These are phyloP conservation scores for Anomalospiza imberbis DNA, from an alignment of 2,797 vertebrate species.

Conservation along the genomic window DNA sequence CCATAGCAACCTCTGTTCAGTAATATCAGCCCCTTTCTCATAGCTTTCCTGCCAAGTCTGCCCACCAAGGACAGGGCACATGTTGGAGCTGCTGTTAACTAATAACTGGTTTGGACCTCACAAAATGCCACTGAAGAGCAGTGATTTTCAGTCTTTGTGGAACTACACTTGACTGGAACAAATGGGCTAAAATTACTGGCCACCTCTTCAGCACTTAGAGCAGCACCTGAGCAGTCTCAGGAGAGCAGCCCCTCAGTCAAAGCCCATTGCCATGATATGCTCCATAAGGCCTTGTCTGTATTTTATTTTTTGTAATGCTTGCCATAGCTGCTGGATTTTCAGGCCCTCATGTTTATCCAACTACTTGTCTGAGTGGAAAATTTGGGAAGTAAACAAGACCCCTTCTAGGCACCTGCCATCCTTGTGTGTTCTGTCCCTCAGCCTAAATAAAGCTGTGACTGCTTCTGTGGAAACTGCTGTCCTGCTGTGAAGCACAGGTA, in stretches of 20 bases:
- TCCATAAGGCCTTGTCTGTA: fast-evolving
- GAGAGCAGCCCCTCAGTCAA: not conserved
- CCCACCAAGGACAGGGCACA: not conserved
- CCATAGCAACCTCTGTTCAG: not conserved
- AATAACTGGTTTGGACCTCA: not conserved
- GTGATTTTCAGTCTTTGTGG: not conserved
- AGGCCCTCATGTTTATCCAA: not conserved
- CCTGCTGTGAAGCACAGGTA: not conserved
- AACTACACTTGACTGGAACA: not conserved
- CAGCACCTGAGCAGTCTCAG: not conserved
- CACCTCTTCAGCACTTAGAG: not conserved
- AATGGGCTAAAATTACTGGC: not conserved
- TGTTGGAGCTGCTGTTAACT: not conserved
- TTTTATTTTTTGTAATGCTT: not conserved
- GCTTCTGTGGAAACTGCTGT: not conserved
- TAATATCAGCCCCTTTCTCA: not conserved
- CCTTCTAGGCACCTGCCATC: not conserved
- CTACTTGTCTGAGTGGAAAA: not conserved
- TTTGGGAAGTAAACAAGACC: not conserved
- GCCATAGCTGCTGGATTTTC: not conserved
- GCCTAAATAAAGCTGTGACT: not conserved
- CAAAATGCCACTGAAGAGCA: not conserved
- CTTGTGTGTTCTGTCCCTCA: not conserved
- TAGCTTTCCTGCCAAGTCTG: not conserved
- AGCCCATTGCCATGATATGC: not conserved